Percentiles rank a stretch among this genome's conserved stretches.
Evolutionary conservation across 2,888 invertebrate genomes (phyloP).

Genomic region (Cheilosia variabilis): DNA sequence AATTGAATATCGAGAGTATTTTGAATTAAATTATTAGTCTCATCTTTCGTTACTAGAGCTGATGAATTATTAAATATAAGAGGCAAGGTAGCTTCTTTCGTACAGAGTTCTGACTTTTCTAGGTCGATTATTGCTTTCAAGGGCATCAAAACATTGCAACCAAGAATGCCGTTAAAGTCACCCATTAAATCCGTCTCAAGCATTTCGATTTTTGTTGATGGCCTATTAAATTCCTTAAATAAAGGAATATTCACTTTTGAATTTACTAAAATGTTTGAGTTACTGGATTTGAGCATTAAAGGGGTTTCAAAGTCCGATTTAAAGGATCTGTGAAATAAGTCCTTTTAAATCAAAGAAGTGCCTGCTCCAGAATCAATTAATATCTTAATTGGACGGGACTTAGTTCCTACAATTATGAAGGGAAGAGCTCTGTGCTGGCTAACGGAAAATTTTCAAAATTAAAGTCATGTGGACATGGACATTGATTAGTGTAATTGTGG

Average conservation of each 20-base stretch:
- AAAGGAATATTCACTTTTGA: neutral
- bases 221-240: constrained; percentile 20
- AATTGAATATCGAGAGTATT: constrained; percentile 2
- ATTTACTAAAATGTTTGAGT: neutral
- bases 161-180: neutral
- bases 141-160: constrained; percentile 2
- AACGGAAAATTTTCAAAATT: constrained; percentile 7
- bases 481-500: no score
- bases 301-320: constrained; percentile 3
- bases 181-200: no score
- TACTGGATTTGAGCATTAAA: constrained; percentile 8
- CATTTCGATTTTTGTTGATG: neutral
- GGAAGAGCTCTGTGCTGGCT: constrained; percentile 10
- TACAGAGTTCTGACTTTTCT: neutral
- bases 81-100: constrained; percentile 2
- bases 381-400: constrained; percentile 8
- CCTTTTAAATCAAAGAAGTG: neutral
- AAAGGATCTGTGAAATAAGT: constrained; percentile 4
- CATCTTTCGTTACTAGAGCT: constrained; percentile 1
- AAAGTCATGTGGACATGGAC: no score
- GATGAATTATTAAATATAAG: neutral
- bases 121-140: constrained; percentile 11
- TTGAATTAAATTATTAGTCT: neutral
- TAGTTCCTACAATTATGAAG: constrained; percentile 28
- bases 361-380: constrained; percentile 16